Evolutionary conservation across 2,113 vertebrate species (phyloP).

Genomic region (Sterrhoptilus dennistouni): DNA sequence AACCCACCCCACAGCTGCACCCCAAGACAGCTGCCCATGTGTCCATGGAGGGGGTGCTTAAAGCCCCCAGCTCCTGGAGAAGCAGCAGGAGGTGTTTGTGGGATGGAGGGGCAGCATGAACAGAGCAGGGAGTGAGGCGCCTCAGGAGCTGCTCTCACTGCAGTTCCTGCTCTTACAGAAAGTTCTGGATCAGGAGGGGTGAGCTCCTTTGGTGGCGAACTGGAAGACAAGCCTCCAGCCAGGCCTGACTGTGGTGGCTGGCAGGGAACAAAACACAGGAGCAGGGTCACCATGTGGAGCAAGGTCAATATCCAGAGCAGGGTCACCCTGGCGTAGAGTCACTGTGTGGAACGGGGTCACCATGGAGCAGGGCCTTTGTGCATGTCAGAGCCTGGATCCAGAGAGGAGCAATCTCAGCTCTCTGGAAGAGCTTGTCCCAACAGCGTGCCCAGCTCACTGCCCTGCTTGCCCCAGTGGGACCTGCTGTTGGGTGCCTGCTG

Average conservation of each 20-base stretch:
- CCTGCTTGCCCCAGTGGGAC: not conserved
- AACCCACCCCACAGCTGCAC: not conserved
- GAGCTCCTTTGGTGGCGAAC: not conserved
- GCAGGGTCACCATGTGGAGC: too few species aligned
- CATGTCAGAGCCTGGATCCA: not conserved
- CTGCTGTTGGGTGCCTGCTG: accelerated
- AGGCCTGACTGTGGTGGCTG: not conserved
- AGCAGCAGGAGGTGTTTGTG: not conserved
- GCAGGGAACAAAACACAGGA: not conserved
- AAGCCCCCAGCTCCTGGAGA: not conserved
- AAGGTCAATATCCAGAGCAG: not conserved
- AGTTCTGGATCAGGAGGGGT: not conserved
- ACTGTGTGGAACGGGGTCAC: not conserved
- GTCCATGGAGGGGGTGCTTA: not conserved
- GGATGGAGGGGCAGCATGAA: not conserved
- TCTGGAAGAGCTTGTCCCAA: not conserved
- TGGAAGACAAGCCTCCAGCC: not conserved
- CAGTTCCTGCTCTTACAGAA: not conserved
- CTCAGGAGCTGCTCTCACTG: not conserved
- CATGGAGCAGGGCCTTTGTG: not conserved
- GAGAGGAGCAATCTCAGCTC: not conserved
- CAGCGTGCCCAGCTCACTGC: accelerated
- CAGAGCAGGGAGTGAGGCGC: not conserved
- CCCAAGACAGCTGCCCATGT: not conserved
- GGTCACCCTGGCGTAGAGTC: not conserved